These are phyloP conservation scores for Drosophila neutralis DNA, from an alignment of 2,888 invertebrate species.

Conservation along the genomic window DNA sequence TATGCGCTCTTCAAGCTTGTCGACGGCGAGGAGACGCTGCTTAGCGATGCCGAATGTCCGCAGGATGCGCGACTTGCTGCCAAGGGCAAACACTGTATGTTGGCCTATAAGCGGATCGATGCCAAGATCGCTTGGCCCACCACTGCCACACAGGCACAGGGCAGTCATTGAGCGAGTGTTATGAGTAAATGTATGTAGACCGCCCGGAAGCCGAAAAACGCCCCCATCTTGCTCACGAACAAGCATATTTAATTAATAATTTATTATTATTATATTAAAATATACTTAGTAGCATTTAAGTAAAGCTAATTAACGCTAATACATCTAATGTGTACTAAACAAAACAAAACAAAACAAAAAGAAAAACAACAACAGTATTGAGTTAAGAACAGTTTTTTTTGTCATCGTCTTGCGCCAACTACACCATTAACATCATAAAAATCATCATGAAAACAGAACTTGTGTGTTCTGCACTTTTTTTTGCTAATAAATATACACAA, in stretches of 20 bases:
- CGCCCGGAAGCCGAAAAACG: conserved; percentile 8
- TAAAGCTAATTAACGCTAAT: conserved; percentile 69
- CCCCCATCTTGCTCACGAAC: conserved; percentile 70
- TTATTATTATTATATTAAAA: conserved; percentile 79
- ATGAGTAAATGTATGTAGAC: background rate
- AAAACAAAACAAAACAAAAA: background rate
- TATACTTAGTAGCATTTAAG: conserved; percentile 75
- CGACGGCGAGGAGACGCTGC: conserved; percentile 95
- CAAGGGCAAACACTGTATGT: conserved; percentile 93
- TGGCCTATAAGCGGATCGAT: conserved; percentile 97
- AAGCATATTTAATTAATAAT: conserved; percentile 78
- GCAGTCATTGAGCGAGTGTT: conserved; percentile 29
- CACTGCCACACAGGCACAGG: conserved; percentile 79
- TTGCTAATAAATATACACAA: conserved; percentile 57
- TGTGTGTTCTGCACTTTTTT: conserved; percentile 26
- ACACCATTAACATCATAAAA: conserved; percentile 20
- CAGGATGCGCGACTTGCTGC: conserved; percentile 92
- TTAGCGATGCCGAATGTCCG: conserved; percentile 95
- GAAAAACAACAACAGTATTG: conserved; percentile 69
- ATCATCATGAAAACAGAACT: conserved; percentile 14
- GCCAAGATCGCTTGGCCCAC: conserved; percentile 98
- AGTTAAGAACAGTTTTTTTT: conserved; percentile 64
- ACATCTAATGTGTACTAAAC: conserved; percentile 76
- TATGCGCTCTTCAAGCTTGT: conserved; percentile 96
- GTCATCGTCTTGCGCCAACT: conserved; percentile 18